Conservation (phyloP, 1,140 invertebrate genomes). For the Camponotus floridanus region DNA sequence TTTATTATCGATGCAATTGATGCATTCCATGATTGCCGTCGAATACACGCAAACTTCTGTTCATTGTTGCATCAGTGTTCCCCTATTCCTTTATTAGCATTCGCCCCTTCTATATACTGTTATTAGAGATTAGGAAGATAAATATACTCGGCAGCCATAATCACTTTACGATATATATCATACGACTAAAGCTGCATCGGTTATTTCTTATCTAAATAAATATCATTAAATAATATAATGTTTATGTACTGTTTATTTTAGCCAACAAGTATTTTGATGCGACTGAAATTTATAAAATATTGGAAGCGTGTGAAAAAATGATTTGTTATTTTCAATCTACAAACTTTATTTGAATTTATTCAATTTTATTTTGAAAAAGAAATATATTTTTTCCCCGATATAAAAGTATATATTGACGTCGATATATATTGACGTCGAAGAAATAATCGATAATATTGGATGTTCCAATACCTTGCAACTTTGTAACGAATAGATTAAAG, state of each 20-base stretch:
- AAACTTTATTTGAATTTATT: not conserved
- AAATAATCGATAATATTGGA: conserved; percentile 47
- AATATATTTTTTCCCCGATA: not conserved
- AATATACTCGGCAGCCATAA: not conserved
- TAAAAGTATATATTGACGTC: not conserved
- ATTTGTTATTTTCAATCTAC: not conserved
- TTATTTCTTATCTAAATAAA: conserved; percentile 16
- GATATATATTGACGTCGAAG: not conserved
- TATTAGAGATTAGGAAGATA: conserved; percentile 24
- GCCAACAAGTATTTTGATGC: not conserved
- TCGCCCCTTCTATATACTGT: conserved; percentile 21
- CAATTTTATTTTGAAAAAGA: not conserved
- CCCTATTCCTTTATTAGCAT: conserved; percentile 9
- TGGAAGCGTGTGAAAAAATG: no score
- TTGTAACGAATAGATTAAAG: conserved; percentile 52
- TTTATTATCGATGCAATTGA: conserved; percentile 60
- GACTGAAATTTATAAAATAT: not conserved
- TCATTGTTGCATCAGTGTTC: conserved; percentile 41
- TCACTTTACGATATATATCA: conserved; percentile 11
- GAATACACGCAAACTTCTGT: conserved; percentile 49
- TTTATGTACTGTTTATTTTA: not conserved
- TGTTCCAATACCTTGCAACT: conserved; percentile 29
- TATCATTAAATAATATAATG: not conserved
- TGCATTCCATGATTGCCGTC: conserved; percentile 47
- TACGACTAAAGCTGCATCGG: conserved; percentile 14